Percentiles rank a stretch among this genome's conserved stretches.
Conservation (phyloP, 2,888 invertebrate genomes). For the Orthosia gothica region DNA sequence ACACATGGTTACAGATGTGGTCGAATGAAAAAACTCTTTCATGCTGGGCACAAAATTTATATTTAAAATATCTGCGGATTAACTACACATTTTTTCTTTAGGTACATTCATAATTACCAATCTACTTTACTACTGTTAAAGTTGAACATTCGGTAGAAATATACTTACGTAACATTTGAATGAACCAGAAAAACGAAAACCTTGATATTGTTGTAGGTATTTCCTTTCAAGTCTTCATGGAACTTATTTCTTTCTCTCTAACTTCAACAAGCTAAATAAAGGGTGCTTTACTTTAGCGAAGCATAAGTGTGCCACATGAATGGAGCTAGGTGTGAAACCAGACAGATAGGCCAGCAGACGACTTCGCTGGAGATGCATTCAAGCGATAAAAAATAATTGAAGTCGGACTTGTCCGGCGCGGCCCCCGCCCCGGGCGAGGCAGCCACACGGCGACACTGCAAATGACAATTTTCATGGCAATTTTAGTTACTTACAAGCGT, state of each 20-base stretch:
- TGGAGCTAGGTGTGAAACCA: constrained; percentile 79
- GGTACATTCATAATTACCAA: no score
- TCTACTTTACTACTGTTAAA: no score
- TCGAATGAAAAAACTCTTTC: background rate
- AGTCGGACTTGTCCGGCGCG: constrained; percentile 78
- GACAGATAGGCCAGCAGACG: constrained; percentile 76
- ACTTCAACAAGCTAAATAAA: constrained; percentile 37
- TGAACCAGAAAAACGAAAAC: background rate
- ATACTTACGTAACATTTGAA: background rate
- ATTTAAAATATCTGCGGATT: no score
- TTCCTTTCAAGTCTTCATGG: background rate
- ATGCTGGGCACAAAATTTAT: background rate
- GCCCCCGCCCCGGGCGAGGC: constrained; percentile 57
- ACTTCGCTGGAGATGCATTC: constrained; percentile 80
- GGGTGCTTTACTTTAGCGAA: constrained; percentile 64
- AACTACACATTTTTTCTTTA: no score
- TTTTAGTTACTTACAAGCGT: constrained; percentile 57
- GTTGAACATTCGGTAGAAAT: background rate
- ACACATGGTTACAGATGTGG: background rate
- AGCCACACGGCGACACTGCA: constrained; percentile 61
- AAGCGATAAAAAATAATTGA: constrained; percentile 85
- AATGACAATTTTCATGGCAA: constrained; percentile 68
- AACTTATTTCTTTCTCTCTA: constrained; percentile 25
- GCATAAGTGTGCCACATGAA: constrained; percentile 73
- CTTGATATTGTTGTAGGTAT: background rate